A percentile compares a stretch with the other conserved stretches of the same genome.
Conservation (phyloP, 1,140 invertebrate genomes). For the Drosophila nannoptera region DNA sequence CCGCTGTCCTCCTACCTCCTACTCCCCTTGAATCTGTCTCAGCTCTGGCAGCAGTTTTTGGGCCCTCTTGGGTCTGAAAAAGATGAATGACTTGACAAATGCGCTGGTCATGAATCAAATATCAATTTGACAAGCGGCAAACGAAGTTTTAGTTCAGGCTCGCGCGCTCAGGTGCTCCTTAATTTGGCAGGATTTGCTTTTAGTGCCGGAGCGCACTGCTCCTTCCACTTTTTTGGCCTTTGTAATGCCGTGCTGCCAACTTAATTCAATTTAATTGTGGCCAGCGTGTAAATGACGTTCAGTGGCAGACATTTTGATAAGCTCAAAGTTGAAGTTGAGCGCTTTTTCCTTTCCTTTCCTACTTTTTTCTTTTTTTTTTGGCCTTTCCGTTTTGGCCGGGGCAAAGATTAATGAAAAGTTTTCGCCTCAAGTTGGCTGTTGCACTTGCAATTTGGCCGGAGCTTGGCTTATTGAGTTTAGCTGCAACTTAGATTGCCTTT, state of each 20-base stretch:
- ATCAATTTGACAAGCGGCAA: conserved; percentile 76
- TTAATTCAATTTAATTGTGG: conserved; percentile 77
- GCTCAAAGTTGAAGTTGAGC: conserved; percentile 52
- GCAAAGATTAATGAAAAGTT: conserved; percentile 70
- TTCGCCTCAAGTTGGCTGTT: conserved; percentile 40
- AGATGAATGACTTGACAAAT: conserved; percentile 78
- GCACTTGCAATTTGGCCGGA: conserved; percentile 36
- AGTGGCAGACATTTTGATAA: conserved; percentile 35
- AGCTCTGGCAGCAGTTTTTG: conserved; percentile 21
- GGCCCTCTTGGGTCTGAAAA: conserved; percentile 40
- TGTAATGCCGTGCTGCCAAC: conserved; percentile 25
- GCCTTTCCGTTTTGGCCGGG: not conserved
- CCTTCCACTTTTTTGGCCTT: conserved; percentile 7
- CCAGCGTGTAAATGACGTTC: conserved; percentile 63
- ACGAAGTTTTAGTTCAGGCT: conserved; percentile 28
- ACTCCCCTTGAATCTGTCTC: not conserved
- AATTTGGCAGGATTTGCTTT: conserved; percentile 16
- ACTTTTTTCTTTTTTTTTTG: too few relatives aligned
- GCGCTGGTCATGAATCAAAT: conserved; percentile 78
- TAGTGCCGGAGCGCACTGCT: not conserved
- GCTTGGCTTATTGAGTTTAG: conserved; percentile 57
- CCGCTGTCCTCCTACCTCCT: not conserved
- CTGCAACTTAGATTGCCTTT: conserved; percentile 68
- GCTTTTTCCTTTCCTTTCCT: too few relatives aligned
- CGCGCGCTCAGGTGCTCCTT: conserved; percentile 54